Evolutionary conservation across 2,797 vertebrate genomes (phyloP), one percentile per base, ranked within the genome.

Genomic region (Mallotus villosus): DNA sequence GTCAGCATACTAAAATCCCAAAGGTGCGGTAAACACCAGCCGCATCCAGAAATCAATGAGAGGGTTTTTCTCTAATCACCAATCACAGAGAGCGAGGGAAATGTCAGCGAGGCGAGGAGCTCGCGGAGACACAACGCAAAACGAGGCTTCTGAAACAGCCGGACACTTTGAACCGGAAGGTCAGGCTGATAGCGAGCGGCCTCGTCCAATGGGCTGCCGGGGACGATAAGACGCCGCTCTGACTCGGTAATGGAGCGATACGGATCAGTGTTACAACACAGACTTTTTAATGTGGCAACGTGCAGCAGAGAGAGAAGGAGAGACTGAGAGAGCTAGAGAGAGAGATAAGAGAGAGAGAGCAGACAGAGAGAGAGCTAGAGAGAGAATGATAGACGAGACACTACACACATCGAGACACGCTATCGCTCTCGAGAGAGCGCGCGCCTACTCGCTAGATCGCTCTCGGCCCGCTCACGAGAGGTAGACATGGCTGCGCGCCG

Each of bases 161-260:
- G 1, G 61, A 29, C 53, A 71, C 77, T 81, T 81, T 78, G 71
- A 86, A 78, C 59, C 71, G 1, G 72, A 84, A 83, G 74, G 81
- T 82, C 71, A 81, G 61, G n/a, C 19, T 41, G 77, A 83, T 82
- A 79, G 69, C 27, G 49, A 67, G 67, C 24, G 32, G 41, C 19
- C 76, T 62, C 65, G 49, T 75, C 75, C 64, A 75, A 51, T 34
- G 24, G 73, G 46, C 74, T 73, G 7, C 71, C 71, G 77, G 70
- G 29, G 46, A 51, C 60, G 74, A 84, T 80, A 82, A 81, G 71
- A 72, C 59, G n/a, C 12, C 64, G 46, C 22, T 70, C 59, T 37
- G 41, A 68, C 37, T 55, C 27, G n/a, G 32, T 74, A 53, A 74
- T 8, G 53, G n/a, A 25, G 32, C 6, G 63, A 72, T 67, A 77